Conservation (phyloP, 2,888 invertebrate genomes). For the Cheilosia soror region DNA sequence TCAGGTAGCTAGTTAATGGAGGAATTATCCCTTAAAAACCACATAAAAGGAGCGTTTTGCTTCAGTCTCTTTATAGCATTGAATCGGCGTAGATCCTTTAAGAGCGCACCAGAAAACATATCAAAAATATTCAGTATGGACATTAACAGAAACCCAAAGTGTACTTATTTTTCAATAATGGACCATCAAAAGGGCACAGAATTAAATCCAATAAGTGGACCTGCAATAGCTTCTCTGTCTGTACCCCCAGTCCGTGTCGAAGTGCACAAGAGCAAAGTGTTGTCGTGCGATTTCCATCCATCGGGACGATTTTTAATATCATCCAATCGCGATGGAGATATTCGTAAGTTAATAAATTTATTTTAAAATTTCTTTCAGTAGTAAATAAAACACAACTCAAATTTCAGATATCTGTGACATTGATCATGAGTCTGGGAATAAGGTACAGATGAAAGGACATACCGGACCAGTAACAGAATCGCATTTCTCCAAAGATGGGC, state of each 20-base stretch:
- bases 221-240: background rate
- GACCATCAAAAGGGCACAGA: conserved; percentile 89
- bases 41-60: background rate
- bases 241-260: conserved; percentile 14
- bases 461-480: conserved; percentile 97
- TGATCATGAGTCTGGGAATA: conserved; percentile 98
- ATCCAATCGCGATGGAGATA: conserved; percentile 9
- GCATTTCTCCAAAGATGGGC: conserved; percentile 92
- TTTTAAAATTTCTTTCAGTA: too few species aligned
- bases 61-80: background rate
- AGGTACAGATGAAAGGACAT: conserved; percentile 96
- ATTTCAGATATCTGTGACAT: conserved; percentile 85
- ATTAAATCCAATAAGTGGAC: conserved; percentile 78
- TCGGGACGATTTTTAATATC: conserved; percentile 26
- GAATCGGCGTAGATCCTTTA: background rate
- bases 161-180: conserved; percentile 84
- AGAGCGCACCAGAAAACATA: background rate
- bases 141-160: background rate
- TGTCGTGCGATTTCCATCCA: conserved; percentile 42
- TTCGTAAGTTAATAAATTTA: conserved; percentile 39
- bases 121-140: background rate
- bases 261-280: conserved; percentile 28
- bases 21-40: too few species aligned
- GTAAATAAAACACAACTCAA: too few species aligned
- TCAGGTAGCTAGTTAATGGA: too few species aligned